These are phyloP conservation scores for Hirtodrosophila histrioides DNA, from an alignment of 2,888 invertebrate species.

Conservation along the genomic window DNA sequence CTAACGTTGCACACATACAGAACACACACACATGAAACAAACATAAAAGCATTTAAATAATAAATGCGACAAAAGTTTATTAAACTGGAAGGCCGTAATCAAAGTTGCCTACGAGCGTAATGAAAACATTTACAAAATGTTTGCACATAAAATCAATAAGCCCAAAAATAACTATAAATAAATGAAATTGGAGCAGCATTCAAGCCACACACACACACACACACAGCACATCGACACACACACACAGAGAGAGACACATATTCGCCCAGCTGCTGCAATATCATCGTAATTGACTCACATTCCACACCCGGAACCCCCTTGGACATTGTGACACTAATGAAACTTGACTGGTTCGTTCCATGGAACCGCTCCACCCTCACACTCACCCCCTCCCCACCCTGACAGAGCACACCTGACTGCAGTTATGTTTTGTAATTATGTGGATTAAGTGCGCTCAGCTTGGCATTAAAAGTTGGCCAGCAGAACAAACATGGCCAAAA, in stretches of 20 bases:
- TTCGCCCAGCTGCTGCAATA: slow-evolving; percentile 37
- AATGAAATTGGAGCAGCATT: slow-evolving; percentile 60
- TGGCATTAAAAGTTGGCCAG: slow-evolving; percentile 32
- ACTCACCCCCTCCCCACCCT: too few relatives aligned
- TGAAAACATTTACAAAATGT: slow-evolving; percentile 77
- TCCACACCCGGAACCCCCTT: not conserved
- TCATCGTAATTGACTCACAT: slow-evolving; percentile 47
- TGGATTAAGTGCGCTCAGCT: slow-evolving; percentile 61
- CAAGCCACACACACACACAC: slow-evolving; percentile 9
- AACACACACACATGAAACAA: not conserved
- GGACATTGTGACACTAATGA: slow-evolving; percentile 25
- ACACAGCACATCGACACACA: not conserved
- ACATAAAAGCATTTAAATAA: slow-evolving; percentile 72
- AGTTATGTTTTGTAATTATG: slow-evolving; percentile 53
- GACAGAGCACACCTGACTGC: slow-evolving; percentile 7
- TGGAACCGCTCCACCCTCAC: not conserved
- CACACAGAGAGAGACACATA: not conserved
- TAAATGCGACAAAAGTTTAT: slow-evolving; percentile 69
- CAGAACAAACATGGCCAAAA: slow-evolving; percentile 6
- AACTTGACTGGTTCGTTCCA: slow-evolving; percentile 18
- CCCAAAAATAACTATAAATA: slow-evolving; percentile 64
- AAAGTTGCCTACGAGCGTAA: slow-evolving; percentile 49
- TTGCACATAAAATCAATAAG: slow-evolving; percentile 72
- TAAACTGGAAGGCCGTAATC: slow-evolving; percentile 49
- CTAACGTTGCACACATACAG: not conserved